Evolutionary conservation across 2,797 vertebrate genomes (phyloP), one percentile per base, ranked within the genome.

Genomic region (Notolabrus celidotus): DNA sequence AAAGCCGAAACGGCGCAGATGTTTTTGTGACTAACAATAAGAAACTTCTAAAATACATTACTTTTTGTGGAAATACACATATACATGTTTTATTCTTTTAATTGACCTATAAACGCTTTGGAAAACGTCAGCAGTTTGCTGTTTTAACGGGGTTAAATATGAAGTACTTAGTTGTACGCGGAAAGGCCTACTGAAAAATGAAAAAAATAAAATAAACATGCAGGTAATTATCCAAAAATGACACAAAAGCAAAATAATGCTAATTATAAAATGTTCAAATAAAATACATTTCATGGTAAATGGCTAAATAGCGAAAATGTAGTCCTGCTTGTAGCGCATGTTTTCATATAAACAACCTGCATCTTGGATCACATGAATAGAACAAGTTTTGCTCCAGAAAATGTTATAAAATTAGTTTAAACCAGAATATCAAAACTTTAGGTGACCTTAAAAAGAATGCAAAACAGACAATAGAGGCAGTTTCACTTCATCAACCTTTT

Each of bases 1-100:
- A 71, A 71, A 74, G 20, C 50, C 53, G 74, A 86, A 86, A 84
- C 54, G 57, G 82, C 71, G 82, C 87, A 92, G 78, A 80, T 77
- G 84, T 79, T 86, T 56, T 82, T 71, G 27, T 54, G 51, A 29
- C 29, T 54, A 46, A 34, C 20, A 20, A 43, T 70, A 6, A 52
- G 22, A 64, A 51, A 14, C 23, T 57, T 50, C 7, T 0, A 17
- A 57, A 51, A n/a, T 17, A n/a, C 7, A 0, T 7, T 55, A 50
- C 33, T 68, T 61, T 47, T 34, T 3, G 33, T 3, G 33, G 15
- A 45, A n/a, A 33, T 47, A 25, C 22, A 12, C 1, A 2, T 17
- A 0, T 15, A 6, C 19, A 9, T 27, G 3, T 6, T 46, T 72
- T 33, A 6, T 38, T 50, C 60, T 53, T 31, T 34, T 2, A 9